Conservation (phyloP, 1,140 invertebrate species). For the Lasioglossum albipes region DNA sequence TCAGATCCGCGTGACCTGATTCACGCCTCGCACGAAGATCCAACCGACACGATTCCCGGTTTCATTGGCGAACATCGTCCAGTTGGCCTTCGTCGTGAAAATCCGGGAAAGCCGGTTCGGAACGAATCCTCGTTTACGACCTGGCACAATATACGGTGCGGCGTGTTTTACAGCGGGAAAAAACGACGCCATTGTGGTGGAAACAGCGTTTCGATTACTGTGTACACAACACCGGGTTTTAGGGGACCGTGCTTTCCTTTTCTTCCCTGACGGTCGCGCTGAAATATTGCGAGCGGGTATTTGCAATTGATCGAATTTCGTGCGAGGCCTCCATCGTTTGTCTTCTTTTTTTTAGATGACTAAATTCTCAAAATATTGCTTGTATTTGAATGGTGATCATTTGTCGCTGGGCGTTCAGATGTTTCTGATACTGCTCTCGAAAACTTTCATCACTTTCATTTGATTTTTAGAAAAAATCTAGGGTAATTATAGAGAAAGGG, state of each 20-base stretch:
- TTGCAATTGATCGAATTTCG: not conserved
- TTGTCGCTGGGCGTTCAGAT: too few species aligned
- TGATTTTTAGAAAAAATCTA: too few species aligned
- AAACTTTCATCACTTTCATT: too few species aligned
- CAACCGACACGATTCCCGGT: not conserved
- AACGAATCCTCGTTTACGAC: slow-evolving; percentile 33
- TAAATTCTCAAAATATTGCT: too few species aligned
- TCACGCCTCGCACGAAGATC: slow-evolving; percentile 27
- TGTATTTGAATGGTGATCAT: too few species aligned
- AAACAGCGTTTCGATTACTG: not conserved
- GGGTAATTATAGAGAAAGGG: too few species aligned
- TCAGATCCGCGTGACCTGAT: slow-evolving; percentile 18
- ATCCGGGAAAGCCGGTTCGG: not conserved
- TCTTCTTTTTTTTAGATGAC: too few species aligned
- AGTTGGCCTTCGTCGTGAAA: not conserved
- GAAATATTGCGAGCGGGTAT: not conserved
- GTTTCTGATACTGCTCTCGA: too few species aligned
- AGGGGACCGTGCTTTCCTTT: not conserved
- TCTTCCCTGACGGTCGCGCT: not conserved
- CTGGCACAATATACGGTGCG: not conserved
- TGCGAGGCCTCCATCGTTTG: too few species aligned
- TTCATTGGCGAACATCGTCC: not conserved
- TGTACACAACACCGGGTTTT: slow-evolving; percentile 1
- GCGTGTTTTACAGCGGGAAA: not conserved
- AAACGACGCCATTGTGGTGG: not conserved